These are phyloP conservation scores for Neodon shergylaensis DNA, from an alignment of 2,113 vertebrate genomes.

Conservation along the genomic window DNA sequence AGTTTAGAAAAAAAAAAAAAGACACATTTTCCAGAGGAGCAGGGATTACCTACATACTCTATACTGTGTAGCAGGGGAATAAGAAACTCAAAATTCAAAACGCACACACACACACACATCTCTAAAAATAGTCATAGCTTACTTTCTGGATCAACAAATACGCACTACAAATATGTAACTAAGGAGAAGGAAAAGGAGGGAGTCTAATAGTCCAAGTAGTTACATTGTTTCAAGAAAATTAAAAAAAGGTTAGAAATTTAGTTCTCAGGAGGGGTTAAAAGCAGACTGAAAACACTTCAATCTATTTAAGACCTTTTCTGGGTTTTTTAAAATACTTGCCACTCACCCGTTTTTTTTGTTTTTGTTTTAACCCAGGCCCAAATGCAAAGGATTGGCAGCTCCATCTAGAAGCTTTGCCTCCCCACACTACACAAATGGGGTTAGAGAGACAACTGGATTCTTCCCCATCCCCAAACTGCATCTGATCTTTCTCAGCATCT, in stretches of 20 bases:
- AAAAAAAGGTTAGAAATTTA: neutral
- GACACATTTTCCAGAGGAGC: neutral
- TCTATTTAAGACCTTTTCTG: slow-evolving; percentile 15
- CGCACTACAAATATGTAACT: neutral
- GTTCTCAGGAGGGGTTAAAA: slow-evolving; percentile 18
- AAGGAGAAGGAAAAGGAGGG: neutral
- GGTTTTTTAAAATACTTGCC: slow-evolving; percentile 56
- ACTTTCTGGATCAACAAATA: slow-evolving; percentile 52
- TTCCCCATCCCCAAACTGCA: slow-evolving; percentile 30
- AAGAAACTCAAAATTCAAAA: slow-evolving; percentile 52
- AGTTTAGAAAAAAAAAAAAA: slow-evolving; percentile 35
- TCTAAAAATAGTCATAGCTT: slow-evolving; percentile 39
- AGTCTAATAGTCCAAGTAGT: neutral
- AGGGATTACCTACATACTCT: slow-evolving; percentile 20
- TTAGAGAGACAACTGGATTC: slow-evolving; percentile 20
- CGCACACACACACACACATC: slow-evolving; percentile 14
- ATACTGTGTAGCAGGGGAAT: neutral
- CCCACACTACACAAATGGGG: neutral
- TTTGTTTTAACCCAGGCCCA: slow-evolving; percentile 12
- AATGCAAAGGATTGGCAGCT: neutral
- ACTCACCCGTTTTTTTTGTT: slow-evolving; percentile 31
- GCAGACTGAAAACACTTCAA: neutral
- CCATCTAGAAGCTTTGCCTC: neutral
- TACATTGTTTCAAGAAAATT: slow-evolving; percentile 59
- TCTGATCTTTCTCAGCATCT: slow-evolving; percentile 26